Evolutionary conservation across 2,797 vertebrate species (phyloP).

Genomic region (Morus bassanus): DNA sequence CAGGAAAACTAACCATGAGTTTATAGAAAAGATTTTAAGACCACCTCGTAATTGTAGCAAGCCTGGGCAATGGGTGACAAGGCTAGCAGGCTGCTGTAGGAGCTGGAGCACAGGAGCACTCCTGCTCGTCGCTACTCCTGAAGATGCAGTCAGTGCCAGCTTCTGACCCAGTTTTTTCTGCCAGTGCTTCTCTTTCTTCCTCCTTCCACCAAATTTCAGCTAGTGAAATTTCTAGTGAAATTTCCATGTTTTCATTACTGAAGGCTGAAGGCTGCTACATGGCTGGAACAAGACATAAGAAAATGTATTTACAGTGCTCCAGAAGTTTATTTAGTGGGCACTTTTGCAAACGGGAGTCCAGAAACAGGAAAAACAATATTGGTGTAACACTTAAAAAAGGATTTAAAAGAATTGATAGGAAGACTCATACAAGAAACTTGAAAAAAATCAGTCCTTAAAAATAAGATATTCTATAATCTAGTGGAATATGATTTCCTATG

Average conservation of each 20-base stretch:
- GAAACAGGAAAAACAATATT: background rate
- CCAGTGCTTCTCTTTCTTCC: background rate
- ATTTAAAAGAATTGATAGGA: background rate
- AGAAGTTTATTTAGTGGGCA: background rate
- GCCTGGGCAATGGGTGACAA: background rate
- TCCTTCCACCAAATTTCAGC: background rate
- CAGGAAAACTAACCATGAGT: background rate
- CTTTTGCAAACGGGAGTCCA: background rate
- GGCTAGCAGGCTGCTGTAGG: background rate
- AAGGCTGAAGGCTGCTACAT: background rate
- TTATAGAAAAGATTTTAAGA: background rate
- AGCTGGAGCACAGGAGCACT: background rate
- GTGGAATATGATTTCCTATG: background rate
- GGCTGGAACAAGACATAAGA: background rate
- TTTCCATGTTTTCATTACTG: background rate
- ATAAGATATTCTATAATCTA: background rate
- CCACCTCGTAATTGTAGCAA: background rate
- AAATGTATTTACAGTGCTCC: background rate
- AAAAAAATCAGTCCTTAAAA: background rate
- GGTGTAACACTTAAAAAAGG: fast-evolving
- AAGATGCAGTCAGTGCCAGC: background rate
- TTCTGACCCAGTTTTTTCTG: background rate
- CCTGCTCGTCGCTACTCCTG: background rate
- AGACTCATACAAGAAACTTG: background rate
- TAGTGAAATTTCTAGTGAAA: background rate